These are phyloP conservation scores for Picathartes gymnocephalus DNA, from an alignment of 2,113 vertebrate species.

Conservation along the genomic window DNA sequence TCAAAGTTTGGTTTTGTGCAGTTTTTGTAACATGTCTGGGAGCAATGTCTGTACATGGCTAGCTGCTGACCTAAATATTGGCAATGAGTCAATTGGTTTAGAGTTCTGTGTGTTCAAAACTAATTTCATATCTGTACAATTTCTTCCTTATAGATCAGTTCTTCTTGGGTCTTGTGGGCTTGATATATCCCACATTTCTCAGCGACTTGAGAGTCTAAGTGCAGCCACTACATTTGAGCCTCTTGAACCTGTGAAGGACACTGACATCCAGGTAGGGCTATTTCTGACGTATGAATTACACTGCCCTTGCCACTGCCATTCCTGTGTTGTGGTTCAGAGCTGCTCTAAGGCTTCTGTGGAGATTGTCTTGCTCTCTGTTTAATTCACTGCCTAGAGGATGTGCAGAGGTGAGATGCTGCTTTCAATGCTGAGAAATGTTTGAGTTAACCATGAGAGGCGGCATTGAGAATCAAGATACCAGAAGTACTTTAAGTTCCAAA, in stretches of 20 bases:
- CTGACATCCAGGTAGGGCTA: conserved; percentile 91
- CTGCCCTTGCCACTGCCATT: background rate
- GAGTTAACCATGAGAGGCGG: background rate
- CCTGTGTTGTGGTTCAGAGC: background rate
- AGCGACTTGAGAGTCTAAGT: conserved; percentile 91
- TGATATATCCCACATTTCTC: conserved; percentile 96
- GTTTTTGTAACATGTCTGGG: background rate
- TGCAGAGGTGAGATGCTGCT: background rate
- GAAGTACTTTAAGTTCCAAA: background rate
- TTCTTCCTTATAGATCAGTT: conserved; percentile 79
- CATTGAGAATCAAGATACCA: background rate
- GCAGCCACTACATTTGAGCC: conserved; percentile 97
- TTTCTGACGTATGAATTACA: background rate
- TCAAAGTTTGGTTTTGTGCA: background rate
- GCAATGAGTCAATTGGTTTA: background rate
- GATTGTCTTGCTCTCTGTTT: background rate
- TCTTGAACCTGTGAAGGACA: conserved; percentile 96
- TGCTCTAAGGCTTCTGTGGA: background rate
- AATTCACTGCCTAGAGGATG: background rate
- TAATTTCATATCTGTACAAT: background rate
- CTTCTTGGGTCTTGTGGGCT: conserved; percentile 93
- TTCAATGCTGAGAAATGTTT: background rate
- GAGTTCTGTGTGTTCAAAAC: background rate
- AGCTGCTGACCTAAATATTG: background rate
- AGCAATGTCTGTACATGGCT: background rate